Base-by-base conservation (phyloP, 2,888 invertebrate genomes). In the Hirtodrosophila duncani region DNA sequence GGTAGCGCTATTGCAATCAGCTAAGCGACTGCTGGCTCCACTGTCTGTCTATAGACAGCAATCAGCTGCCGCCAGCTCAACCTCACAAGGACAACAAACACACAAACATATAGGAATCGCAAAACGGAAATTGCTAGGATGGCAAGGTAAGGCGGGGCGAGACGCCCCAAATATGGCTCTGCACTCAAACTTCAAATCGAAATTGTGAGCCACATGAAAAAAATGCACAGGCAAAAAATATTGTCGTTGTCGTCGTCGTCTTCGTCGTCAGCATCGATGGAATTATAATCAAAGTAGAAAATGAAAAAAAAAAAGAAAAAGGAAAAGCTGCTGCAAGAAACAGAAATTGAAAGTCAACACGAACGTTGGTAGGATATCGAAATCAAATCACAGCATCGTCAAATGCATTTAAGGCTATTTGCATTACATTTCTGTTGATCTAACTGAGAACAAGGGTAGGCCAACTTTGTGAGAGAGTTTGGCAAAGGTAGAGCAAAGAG, bases 391-490 rank as follows among this genome's bases (percentile, higher is more conserved):
- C 39, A 60, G 72, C 63, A 42, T 77, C 78, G 55, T 68, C 80
- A 72, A 77, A 80, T 72, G 80, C 80, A 80, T 80, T 80, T 77
- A 65, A 46, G 66, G 63, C 74, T 77, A 72, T 72, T 72, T 80
- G 72, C 72, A 72, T 80, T 72, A 69, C 74, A 60, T 63, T 63
- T 43, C 66, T 42, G n/a, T n/a, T n/a, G n/a, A n/a, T n/a, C n/a
- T n/a, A n/a, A n/a, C n/a, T n/a, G n/a, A n/a, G n/a, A n/a, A n/a
- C n/a, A n/a, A n/a, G n/a, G n/a, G n/a, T n/a, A n/a, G n/a, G n/a
- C n/a, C n/a, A n/a, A n/a, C n/a, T n/a, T n/a, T n/a, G n/a, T n/a
- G n/a, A n/a, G n/a, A n/a, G n/a, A n/a, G n/a, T n/a, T n/a, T n/a
- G n/a, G n/a, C n/a, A n/a, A n/a, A n/a, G n/a, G n/a, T n/a, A n/a